Evolutionary conservation across 2,113 vertebrate genomes (phyloP).

Genomic region (Sylvilagus bachmani): DNA sequence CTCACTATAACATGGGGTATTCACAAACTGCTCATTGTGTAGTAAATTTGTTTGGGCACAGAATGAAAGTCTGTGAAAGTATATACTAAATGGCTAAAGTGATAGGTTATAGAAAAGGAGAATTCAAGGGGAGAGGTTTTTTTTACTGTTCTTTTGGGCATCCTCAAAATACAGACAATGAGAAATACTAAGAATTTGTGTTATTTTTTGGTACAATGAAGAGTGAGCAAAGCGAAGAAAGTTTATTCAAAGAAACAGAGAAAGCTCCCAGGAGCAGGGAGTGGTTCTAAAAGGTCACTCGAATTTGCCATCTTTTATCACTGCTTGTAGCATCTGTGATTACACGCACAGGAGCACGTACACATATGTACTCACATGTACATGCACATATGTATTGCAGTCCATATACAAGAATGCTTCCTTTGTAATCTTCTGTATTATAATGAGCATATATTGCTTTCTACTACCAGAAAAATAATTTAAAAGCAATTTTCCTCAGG

Average conservation of each 20-base stretch:
- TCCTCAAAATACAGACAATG: neutral
- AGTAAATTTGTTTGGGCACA: constrained; percentile 18
- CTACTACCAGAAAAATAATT: constrained; percentile 34
- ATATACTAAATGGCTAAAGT: neutral
- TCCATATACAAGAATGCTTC: neutral
- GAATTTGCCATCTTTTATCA: neutral
- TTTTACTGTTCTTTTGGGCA: neutral
- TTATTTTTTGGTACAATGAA: too few relatives aligned
- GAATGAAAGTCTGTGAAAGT: neutral
- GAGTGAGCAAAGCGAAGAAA: too few relatives aligned
- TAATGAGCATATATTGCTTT: neutral
- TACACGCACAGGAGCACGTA: neutral
- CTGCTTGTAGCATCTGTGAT: neutral
- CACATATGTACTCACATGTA: neutral
- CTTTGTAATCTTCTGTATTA: constrained; percentile 27
- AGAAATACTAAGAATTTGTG: constrained; percentile 28
- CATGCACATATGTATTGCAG: neutral
- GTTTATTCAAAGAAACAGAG: too few relatives aligned
- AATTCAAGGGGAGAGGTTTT: neutral
- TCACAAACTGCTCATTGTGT: neutral
- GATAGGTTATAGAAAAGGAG: neutral
- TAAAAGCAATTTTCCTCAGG: neutral
- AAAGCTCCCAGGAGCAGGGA: too few relatives aligned
- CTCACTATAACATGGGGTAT: neutral
- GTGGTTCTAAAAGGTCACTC: too few relatives aligned